Percentiles rank a stretch among this genome's conserved stretches.
phyloP scores from a whole-genome alignment of 1,140 invertebrate species.

The Pantala flavescens region DNA sequence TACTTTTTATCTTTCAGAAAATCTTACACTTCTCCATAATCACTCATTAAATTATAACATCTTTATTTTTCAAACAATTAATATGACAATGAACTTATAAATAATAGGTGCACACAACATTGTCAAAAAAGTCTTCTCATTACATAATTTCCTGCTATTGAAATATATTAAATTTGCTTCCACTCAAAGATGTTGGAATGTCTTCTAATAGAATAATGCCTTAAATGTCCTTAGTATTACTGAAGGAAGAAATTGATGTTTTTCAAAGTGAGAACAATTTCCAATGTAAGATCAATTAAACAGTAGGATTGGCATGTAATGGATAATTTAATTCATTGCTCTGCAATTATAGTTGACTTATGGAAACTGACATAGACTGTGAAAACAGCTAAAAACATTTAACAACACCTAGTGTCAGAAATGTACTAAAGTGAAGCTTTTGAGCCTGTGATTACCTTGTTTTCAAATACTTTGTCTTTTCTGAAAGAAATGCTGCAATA shows the following conservation, averaged over 20 bases:
- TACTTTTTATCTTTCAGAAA: no score
- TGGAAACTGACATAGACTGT: background rate
- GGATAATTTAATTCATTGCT: background rate
- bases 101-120: no score
- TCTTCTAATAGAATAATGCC: background rate
- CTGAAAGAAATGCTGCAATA: background rate
- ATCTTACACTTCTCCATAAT: no score
- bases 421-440: background rate
- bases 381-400: background rate
- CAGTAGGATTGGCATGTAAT: background rate
- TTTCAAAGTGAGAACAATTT: slow-evolving; percentile 4
- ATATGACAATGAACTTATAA: no score
- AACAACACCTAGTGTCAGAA: background rate
- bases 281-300: background rate
- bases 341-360: background rate
- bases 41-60: no score
- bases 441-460: background rate
- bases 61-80: no score
- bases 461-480: background rate
- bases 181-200: background rate
- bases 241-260: background rate
- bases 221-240: slow-evolving; percentile 3
- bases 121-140: no score
- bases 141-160: background rate
- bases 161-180: background rate